phyloP scores from a whole-genome alignment of 2,888 invertebrate species.

The Drosophila robusta region DNA sequence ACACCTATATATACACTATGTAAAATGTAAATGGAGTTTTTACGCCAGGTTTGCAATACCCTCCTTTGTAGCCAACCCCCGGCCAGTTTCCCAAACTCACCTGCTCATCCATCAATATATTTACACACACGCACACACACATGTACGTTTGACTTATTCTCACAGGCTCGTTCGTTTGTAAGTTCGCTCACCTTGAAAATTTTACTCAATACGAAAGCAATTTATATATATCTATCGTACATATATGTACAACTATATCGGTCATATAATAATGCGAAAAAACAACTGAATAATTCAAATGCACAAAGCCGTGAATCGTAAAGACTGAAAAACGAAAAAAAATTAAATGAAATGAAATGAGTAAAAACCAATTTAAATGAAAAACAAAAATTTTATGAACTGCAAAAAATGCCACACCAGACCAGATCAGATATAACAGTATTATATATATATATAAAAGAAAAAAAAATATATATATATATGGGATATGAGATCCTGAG shows the following conservation, averaged over 20 bases:
- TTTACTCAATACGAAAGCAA: constrained; percentile 52
- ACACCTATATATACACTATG: constrained; percentile 50
- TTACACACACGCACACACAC: constrained; percentile 17
- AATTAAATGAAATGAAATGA: constrained; percentile 32
- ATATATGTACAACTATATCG: constrained; percentile 48
- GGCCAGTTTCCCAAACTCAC: constrained; percentile 17
- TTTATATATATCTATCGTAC: constrained; percentile 26
- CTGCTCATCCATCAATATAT: constrained; percentile 39
- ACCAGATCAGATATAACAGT: constrained; percentile 30
- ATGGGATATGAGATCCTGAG: constrained; percentile 5
- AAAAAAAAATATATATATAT: constrained; percentile 6
- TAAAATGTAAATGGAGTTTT: background rate
- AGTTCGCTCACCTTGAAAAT: constrained; percentile 47
- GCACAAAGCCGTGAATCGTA: constrained; percentile 84
- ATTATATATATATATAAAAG: constrained; percentile 36
- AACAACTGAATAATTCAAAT: constrained; percentile 68
- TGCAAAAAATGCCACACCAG: constrained; percentile 30
- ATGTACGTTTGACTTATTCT: constrained; percentile 34
- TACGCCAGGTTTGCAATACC: too few relatives aligned
- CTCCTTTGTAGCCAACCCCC: background rate
- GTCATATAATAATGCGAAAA: constrained; percentile 54
- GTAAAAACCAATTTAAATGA: constrained; percentile 16
- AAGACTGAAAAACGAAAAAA: constrained; percentile 75
- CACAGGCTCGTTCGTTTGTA: constrained; percentile 57
- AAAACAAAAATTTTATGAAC: constrained; percentile 25